Conservation (phyloP, 2,113 vertebrate genomes). For the Seriola dumerili region DNA sequence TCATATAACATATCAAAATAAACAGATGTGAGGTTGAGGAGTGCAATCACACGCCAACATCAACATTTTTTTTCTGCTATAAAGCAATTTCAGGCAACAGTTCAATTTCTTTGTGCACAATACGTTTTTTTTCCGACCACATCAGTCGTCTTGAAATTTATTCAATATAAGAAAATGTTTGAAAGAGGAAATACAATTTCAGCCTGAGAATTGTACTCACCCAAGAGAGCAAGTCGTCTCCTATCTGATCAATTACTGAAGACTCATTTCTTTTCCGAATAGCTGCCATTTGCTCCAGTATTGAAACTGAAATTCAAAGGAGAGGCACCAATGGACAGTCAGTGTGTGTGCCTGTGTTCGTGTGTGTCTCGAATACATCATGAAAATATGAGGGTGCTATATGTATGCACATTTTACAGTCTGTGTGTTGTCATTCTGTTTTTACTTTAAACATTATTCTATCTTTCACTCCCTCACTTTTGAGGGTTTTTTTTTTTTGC, state of each 20-base stretch:
- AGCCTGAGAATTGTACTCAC: slow-evolving; percentile 84
- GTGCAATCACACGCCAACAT: slow-evolving; percentile 23
- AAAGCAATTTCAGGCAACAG: slow-evolving; percentile 50
- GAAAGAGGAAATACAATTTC: slow-evolving; percentile 64
- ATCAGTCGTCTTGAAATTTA: slow-evolving; percentile 67
- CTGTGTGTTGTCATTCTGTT: background rate
- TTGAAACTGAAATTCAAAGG: slow-evolving; percentile 85
- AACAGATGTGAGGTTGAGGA: slow-evolving; percentile 5
- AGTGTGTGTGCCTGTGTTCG: slow-evolving; percentile 5
- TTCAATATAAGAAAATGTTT: slow-evolving; percentile 60
- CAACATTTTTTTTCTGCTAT: slow-evolving; percentile 20
- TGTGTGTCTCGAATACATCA: slow-evolving; percentile 2
- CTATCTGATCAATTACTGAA: slow-evolving; percentile 94
- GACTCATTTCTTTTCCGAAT: slow-evolving; percentile 94
- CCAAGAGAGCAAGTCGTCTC: slow-evolving; percentile 95
- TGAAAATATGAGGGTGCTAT: background rate
- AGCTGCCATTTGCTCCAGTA: slow-evolving; percentile 94
- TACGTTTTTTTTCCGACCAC: slow-evolving; percentile 25
- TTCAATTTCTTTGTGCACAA: slow-evolving; percentile 54
- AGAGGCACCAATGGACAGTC: slow-evolving; percentile 16
- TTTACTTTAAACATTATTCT: slow-evolving; percentile 2
- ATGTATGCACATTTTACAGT: background rate
- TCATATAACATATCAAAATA: slow-evolving; percentile 23
- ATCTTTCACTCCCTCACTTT: background rate
- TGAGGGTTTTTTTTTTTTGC: background rate